Percentiles rank a stretch among this genome's conserved stretches.
These are phyloP conservation scores for Ophion slaviceki DNA, from an alignment of 2,888 invertebrate genomes.

Conservation along the genomic window DNA sequence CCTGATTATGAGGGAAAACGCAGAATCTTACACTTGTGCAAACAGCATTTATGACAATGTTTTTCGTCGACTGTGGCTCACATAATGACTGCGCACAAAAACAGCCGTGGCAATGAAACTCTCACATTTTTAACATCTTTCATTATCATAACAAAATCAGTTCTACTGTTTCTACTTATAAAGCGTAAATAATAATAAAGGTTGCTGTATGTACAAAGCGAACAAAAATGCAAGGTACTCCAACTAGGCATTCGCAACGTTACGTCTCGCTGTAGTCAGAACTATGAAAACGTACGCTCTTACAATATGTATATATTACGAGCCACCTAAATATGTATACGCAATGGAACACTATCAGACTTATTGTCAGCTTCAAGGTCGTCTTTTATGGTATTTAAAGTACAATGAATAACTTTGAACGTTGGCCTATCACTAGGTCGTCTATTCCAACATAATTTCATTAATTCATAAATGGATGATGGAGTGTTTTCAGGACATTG, in stretches of 20 bases:
- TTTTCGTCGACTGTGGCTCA: not conserved
- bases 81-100: not conserved
- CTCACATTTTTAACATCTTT: not conserved
- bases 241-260: constrained; percentile 1
- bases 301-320: constrained; percentile 33
- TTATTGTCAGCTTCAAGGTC: constrained; percentile 82
- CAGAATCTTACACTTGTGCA: not conserved
- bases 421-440: constrained; percentile 94
- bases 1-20: not conserved
- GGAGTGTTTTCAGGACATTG: constrained; percentile 96
- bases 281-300: not conserved
- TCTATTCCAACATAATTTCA: constrained; percentile 97
- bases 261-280: not conserved
- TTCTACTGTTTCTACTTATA: not conserved
- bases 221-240: not conserved
- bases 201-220: constrained; percentile 32
- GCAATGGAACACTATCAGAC: constrained; percentile 78
- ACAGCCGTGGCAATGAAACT: not conserved
- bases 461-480: constrained; percentile 93
- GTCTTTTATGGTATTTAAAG: constrained; percentile 88
- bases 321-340: constrained; percentile 77
- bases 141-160: not conserved
- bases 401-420: constrained; percentile 92
- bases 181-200: not conserved
- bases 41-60: not conserved